Percentiles rank a stretch among this genome's conserved stretches.
Evolutionary conservation across 2,888 invertebrate genomes (phyloP).

Genomic region (Orthosia cruda): DNA sequence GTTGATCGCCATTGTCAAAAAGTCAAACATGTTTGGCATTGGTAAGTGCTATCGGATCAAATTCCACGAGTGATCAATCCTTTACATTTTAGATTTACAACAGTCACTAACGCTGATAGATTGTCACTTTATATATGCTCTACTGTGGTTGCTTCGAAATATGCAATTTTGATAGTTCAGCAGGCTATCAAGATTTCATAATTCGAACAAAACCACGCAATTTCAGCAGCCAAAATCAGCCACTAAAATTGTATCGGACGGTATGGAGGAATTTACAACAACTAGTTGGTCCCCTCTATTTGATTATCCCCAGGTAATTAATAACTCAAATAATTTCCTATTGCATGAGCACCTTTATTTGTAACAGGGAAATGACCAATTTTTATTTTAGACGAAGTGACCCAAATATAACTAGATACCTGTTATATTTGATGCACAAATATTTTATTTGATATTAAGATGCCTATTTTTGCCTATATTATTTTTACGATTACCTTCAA

Average conservation of each 20-base stretch:
- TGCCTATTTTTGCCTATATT: too few species aligned
- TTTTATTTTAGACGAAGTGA: neutral
- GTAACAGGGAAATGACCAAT: neutral
- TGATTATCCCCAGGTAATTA: neutral
- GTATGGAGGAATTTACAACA: neutral
- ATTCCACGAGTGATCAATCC: too few species aligned
- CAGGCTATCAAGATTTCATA: neutral
- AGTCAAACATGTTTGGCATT: too few species aligned
- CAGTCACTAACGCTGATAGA: too few species aligned
- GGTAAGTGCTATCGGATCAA: too few species aligned
- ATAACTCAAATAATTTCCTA: neutral
- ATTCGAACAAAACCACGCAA: neutral
- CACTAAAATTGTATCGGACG: neutral
- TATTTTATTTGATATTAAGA: too few species aligned
- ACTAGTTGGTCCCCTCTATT: neutral
- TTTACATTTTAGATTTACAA: too few species aligned
- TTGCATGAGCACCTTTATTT: constrained; percentile 1
- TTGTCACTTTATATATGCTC: too few species aligned
- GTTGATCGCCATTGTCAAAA: too few species aligned
- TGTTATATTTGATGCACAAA: too few species aligned
- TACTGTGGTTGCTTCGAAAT: neutral
- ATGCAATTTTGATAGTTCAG: neutral
- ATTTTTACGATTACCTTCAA: too few species aligned
- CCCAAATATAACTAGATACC: too few species aligned
- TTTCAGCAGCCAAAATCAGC: constrained; percentile 12